These are phyloP conservation scores for Pelecanoides urinatrix DNA, from an alignment of 2,113 vertebrate species.

Conservation along the genomic window DNA sequence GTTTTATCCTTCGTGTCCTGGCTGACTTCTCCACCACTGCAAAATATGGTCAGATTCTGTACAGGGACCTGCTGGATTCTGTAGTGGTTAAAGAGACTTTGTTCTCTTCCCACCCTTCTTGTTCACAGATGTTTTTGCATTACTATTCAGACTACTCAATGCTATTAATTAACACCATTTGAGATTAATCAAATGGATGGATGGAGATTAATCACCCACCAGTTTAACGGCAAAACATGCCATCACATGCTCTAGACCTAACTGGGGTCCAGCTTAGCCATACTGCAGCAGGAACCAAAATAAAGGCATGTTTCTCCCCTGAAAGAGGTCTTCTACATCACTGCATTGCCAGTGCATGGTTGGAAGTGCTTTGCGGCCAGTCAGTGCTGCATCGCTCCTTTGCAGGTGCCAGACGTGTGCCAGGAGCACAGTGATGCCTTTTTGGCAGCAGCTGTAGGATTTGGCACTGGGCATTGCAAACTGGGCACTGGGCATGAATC, in stretches of 20 bases:
- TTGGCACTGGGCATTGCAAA: neutral
- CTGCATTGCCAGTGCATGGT: neutral
- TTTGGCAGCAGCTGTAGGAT: neutral
- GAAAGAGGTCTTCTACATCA: neutral
- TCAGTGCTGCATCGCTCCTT: neutral
- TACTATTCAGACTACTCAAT: neutral
- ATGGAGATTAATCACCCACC: neutral
- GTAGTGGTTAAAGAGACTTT: neutral
- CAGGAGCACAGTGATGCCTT: neutral
- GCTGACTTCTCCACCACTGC: neutral
- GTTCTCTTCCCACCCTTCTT: neutral
- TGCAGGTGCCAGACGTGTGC: neutral
- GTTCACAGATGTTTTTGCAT: neutral
- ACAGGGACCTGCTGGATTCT: neutral
- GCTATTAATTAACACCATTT: neutral
- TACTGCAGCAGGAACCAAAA: neutral
- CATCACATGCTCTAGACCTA: neutral
- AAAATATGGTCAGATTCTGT: neutral
- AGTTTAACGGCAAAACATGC: neutral
- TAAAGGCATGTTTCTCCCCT: neutral
- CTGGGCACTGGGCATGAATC: neutral
- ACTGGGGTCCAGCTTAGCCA: neutral
- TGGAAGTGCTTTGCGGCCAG: neutral
- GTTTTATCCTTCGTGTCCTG: neutral
- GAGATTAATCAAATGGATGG: neutral